A percentile compares a stretch with the other conserved stretches of the same genome.
phyloP scores from a whole-genome alignment of 2,113 vertebrate genomes.

The Aegypius monachus region DNA sequence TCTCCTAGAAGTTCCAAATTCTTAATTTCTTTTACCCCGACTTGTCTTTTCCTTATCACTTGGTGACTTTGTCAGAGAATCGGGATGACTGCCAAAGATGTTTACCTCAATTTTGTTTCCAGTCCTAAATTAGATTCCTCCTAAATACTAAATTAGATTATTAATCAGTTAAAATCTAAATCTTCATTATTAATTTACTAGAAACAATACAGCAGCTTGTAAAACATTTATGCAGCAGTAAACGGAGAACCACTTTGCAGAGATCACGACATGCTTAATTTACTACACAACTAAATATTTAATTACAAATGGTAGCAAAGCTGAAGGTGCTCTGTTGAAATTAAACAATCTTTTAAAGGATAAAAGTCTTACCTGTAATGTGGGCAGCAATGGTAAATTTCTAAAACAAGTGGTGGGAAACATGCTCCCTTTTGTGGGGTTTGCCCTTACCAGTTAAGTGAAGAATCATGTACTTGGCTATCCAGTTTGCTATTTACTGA shows the following conservation, averaged over 20 bases:
- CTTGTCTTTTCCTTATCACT: neutral
- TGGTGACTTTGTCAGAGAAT: constrained; percentile 3
- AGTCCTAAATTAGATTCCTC: constrained; percentile 59
- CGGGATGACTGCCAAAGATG: constrained; percentile 39
- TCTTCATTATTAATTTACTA: constrained; percentile 79
- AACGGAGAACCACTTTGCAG: constrained; percentile 63
- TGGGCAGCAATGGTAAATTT: neutral
- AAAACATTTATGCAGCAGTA: constrained; percentile 78
- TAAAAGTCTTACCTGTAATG: constrained; percentile 4
- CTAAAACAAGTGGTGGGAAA: neutral
- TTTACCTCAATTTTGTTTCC: constrained; percentile 49
- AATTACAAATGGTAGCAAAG: constrained; percentile 59
- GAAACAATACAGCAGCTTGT: constrained; percentile 70
- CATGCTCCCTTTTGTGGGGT: neutral
- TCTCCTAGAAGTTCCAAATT: neutral
- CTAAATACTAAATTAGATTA: constrained; percentile 64
- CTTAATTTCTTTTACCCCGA: neutral
- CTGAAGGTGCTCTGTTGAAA: constrained; percentile 59
- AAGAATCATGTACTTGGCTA: neutral
- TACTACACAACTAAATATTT: constrained; percentile 74
- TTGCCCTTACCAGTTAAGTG: neutral
- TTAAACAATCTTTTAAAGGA: constrained; percentile 36
- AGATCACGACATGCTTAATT: constrained; percentile 68
- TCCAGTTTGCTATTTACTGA: neutral
- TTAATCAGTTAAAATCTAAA: constrained; percentile 77